Evolutionary conservation across 1,140 invertebrate species (phyloP).

Genomic region (Caerostris darwini): DNA sequence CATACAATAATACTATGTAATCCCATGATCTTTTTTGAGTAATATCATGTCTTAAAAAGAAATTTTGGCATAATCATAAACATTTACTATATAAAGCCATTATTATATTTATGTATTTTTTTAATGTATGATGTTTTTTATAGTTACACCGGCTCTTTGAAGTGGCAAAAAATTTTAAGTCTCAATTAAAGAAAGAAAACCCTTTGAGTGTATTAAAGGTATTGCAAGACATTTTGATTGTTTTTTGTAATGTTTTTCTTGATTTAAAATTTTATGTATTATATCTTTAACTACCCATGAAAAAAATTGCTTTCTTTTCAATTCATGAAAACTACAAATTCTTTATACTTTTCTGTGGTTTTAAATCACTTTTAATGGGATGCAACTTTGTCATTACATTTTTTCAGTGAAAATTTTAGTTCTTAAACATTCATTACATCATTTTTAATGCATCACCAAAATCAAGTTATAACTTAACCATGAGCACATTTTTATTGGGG

Average conservation of each 20-base stretch:
- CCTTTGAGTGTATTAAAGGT: conserved; percentile 92
- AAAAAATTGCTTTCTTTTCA: not conserved
- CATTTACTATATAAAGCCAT: too few relatives aligned
- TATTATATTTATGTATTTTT: not conserved
- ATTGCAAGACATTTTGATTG: conserved; percentile 76
- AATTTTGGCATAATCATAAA: too few relatives aligned
- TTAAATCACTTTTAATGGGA: not conserved
- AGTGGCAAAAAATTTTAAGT: conserved; percentile 93
- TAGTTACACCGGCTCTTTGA: conserved; percentile 97
- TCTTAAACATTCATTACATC: too few relatives aligned
- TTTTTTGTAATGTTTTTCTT: not conserved
- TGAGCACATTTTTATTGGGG: too few relatives aligned
- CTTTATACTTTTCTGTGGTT: not conserved
- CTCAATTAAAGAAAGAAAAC: conserved; percentile 89
- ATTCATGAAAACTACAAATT: too few relatives aligned
- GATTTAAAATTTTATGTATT: not conserved
- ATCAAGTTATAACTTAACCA: too few relatives aligned
- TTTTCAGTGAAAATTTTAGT: too few relatives aligned
- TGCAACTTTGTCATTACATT: too few relatives aligned
- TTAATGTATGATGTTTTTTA: conserved; percentile 46
- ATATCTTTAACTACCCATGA: not conserved
- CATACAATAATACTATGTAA: too few relatives aligned
- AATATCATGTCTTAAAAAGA: too few relatives aligned
- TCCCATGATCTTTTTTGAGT: too few relatives aligned
- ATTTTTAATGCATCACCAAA: too few relatives aligned